Base-by-base conservation (phyloP, 1,140 invertebrate genomes). In the Nomia melanderi region DNA sequence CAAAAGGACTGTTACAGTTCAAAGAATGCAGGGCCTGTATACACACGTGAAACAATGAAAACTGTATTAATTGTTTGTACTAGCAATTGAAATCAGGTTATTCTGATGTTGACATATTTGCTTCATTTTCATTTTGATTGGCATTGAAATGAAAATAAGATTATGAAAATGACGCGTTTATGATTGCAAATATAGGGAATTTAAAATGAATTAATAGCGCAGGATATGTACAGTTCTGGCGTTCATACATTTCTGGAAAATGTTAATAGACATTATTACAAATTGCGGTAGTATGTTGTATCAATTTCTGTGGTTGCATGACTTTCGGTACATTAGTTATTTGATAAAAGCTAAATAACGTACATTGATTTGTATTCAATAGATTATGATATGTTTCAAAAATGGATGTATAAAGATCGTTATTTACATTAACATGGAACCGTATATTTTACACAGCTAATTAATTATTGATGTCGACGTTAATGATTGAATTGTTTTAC, bases 121-220 rank as follows among this genome's bases (percentile, higher is more conserved):
- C 57, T 60, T 60, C 6, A 36, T 60, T 60, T 60, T 60, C 31
- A 60, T n/a, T 60, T 60, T 36, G 20, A 31, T n/a, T 33, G 20
- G 7, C 57, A 36, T 60, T 36, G 17, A 60, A 36, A 53, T 67
- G 65, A 23, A 36, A 23, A 53, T 29, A 47, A 31, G 20, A 53
- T 31, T 20, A 33, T 27, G n/a, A 23, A n/a, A 31, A 17, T 11
- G 0, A 2, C 20, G 20, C 20, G 4, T 36, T 36, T 60, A 17
- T 36, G 31, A 9, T 20, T 23, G 20, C 7, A 23, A 60, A 23
- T 60, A 20, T 36, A 12, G 8, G 17, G 8, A 33, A 60, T 60
- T 36, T 36, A 23, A 60, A 33, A 11, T 2, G 20, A 36, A 59
- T 14, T 33, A 20, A 59, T 31, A 20, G 17, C 54, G 3, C 25